Conservation (phyloP, 1,140 invertebrate genomes). For the Pachypsylla venusta region DNA sequence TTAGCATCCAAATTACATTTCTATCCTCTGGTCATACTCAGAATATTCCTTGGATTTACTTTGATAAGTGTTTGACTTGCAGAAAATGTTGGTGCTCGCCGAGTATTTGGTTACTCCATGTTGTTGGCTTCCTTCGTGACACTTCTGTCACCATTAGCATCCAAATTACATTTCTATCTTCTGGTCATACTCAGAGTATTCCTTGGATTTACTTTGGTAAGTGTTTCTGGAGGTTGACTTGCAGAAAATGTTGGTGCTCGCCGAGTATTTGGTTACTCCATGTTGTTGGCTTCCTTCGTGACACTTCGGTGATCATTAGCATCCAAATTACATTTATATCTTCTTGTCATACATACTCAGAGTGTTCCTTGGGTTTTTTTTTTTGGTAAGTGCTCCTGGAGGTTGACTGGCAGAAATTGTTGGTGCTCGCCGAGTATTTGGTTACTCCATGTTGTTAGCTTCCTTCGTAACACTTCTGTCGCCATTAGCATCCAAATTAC, state of each 20-base stretch:
- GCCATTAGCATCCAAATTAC: conserved; percentile 46
- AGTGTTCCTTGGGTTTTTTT: conserved; percentile 51
- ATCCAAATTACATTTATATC: conserved; percentile 41
- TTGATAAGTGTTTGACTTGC: conserved; percentile 55
- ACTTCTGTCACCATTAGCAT: conserved; percentile 59
- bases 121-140: conserved; percentile 65
- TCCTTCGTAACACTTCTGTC: conserved; percentile 68
- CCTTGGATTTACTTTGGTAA: conserved; percentile 52
- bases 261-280: conserved; percentile 68
- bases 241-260: conserved; percentile 73
- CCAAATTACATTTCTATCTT: conserved; percentile 40
- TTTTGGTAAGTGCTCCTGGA: too few species aligned
- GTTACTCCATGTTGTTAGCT: conserved; percentile 66
- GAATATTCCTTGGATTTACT: conserved; percentile 54
- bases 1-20: conserved; percentile 42
- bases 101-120: conserved; percentile 72
- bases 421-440: conserved; percentile 68
- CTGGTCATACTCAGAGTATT: conserved; percentile 45
- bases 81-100: conserved; percentile 67
- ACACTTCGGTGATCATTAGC: conserved; percentile 65
- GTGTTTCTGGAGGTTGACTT: conserved; percentile 62
- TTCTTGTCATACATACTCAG: conserved; percentile 45
- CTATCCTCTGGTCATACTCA: conserved; percentile 43
- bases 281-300: conserved; percentile 61
- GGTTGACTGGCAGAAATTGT: conserved; percentile 70